Conservation (phyloP, 2,113 vertebrate genomes). For the Tragelaphus strepsiceros region DNA sequence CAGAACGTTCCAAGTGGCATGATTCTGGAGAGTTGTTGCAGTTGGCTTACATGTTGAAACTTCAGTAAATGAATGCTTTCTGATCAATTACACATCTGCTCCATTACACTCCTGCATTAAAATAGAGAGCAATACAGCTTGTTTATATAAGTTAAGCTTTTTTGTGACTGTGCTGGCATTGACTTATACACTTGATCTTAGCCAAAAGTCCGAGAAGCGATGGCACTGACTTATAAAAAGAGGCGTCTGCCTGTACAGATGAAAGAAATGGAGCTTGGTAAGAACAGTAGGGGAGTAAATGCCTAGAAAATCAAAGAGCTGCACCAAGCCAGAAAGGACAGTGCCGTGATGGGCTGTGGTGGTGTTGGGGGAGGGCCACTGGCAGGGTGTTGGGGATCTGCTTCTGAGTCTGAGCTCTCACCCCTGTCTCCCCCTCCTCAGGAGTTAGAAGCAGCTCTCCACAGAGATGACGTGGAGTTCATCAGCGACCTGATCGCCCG, state of each 20-base stretch:
- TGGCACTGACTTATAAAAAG: neutral
- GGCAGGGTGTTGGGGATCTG: neutral
- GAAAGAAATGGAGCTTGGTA: neutral
- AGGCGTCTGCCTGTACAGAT: neutral
- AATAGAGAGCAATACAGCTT: neutral
- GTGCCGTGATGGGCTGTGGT: neutral
- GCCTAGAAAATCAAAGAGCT: neutral
- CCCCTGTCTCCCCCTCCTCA: constrained; percentile 65
- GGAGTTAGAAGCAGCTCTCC: constrained; percentile 96
- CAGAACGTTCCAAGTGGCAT: neutral
- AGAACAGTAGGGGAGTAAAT: neutral
- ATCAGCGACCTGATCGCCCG: constrained; percentile 93
- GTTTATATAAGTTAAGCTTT: neutral
- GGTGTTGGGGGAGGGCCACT: neutral
- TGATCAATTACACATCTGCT: neutral
- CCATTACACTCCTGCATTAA: constrained; percentile 42
- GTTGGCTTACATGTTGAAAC: neutral
- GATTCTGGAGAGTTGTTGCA: neutral
- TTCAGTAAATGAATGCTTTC: neutral
- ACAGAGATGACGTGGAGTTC: constrained; percentile 92
- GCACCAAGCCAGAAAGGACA: neutral
- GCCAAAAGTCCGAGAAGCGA: neutral
- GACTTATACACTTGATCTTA: neutral
- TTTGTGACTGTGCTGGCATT: neutral
- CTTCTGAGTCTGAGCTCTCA: constrained; percentile 25